Conservation (phyloP, 2,113 vertebrate species). For the Nanorana parkeri region DNA sequence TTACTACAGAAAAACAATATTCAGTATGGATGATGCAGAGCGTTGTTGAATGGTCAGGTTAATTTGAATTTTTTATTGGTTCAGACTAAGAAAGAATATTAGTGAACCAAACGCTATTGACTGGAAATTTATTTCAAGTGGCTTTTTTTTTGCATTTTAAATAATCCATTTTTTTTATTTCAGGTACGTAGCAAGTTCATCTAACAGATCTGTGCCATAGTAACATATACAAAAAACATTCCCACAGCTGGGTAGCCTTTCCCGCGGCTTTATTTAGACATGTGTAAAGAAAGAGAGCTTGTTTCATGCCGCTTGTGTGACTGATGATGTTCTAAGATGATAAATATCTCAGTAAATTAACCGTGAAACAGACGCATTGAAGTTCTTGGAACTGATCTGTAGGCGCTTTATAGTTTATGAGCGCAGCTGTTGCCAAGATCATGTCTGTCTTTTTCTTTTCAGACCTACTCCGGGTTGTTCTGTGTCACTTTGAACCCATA, state of each 20-base stretch:
- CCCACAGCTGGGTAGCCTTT: not conserved
- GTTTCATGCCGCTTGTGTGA: constrained; percentile 22
- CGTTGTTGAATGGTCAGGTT: too few relatives aligned
- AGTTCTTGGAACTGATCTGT: constrained; percentile 39
- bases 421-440: constrained; percentile 37
- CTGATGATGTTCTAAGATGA: constrained; percentile 19
- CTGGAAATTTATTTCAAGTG: too few relatives aligned
- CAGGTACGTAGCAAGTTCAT: too few relatives aligned
- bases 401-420: constrained; percentile 39
- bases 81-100: too few relatives aligned
- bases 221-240: not conserved
- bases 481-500: constrained; percentile 95
- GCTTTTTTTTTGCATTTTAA: too few relatives aligned
- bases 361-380: constrained; percentile 20
- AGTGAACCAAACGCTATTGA: too few relatives aligned
- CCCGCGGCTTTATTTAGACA: not conserved
- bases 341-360: constrained; percentile 27
- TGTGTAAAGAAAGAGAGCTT: not conserved
- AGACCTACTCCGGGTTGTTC: constrained; percentile 96
- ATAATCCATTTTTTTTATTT: too few relatives aligned
- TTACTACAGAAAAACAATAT: too few relatives aligned
- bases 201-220: too few relatives aligned
- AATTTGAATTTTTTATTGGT: too few relatives aligned
- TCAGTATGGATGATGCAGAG: too few relatives aligned
- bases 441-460: constrained; percentile 40